Base-by-base conservation (phyloP, 2,113 vertebrate species). In the Stigmatopora nigra region DNA sequence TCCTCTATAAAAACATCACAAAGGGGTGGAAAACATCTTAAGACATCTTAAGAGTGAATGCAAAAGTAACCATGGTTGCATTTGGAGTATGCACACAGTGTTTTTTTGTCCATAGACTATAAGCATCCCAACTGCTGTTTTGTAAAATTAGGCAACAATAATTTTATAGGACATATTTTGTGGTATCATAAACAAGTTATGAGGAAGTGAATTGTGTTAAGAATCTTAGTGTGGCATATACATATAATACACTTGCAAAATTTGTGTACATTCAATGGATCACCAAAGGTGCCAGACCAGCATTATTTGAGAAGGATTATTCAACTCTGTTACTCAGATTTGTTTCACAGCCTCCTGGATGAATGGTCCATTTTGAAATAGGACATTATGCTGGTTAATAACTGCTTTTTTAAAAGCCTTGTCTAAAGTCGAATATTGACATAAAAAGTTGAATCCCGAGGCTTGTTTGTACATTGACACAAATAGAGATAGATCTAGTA, bases 401-500 rank as follows among this genome's bases (percentile, higher is more conserved):
- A 70, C 48, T 36, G 65, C 58, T 76, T 68, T 78, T 70, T 69
- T 68, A 65, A 68, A 81, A 76, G 82, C 84, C 83, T 80, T 82
- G 77, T 67, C 59, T 73, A 71, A 63, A 53, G 11, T 64, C 56
- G 5, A 44, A 62, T 70, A 69, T 66, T 58, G 53, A 56, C 63
- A 52, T 73, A 57, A 71, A 20, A 65, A 48, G 69, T 20, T 46
- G 22, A 46, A 75, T 61, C 73, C 35, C 62, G 72, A 52, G 41
- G 75, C 12, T 61, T 65, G 22, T 25, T 67, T 78, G 55, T 74
- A 56, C 65, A 70, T 47, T 67, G 67, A 25, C 64, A 31, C 64
- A 68, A 35, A 69, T 76, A 79, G 15, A 56, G 78, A 68, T 68
- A 51, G 58, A 72, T 75, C 71, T 81, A 68, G 51, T 76, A 77